Base-by-base conservation (phyloP, 1,140 invertebrate genomes). In the Solenopsis fugax region DNA sequence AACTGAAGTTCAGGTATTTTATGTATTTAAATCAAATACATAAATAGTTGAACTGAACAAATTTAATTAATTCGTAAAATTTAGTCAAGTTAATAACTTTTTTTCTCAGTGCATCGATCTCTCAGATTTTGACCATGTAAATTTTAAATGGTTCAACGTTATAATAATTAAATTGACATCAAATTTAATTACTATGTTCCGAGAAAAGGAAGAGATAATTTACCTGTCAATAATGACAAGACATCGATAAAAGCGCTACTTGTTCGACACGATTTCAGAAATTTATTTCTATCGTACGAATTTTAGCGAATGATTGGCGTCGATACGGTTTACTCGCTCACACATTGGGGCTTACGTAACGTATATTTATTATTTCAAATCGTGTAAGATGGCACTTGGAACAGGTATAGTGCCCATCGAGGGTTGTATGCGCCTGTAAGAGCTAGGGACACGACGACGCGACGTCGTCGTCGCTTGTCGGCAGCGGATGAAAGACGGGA, bases 401-500 rank as follows among this genome's bases (percentile, higher is more conserved):
- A 9, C 29, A 60, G 54, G 73, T 45, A 60, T 7, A 41, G 41
- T 5, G 7, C 6, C 21, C 13, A 18, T 21, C 69, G 72, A 64
- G 18, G 69, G n/a, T 37, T 29, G 75, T 0, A 18, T 50, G 54
- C n/a, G 54, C n/a, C 2, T 1, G 69, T 41, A 41, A 52, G 18
- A 5, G 21, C 56, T 56, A 41, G 41, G 41, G 41, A 29, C 29
- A 29, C 29, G 6, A 56, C n/a, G 54, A 21, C 54, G 54, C 54
- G 41, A 7, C 41, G 41, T 41, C 41, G 41, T 6, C 34, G 64
- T 41, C 62, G 45, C 24, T 75, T 64, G 56, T 41, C 85, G 71
- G 37, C 45, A 64, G 12, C 2, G 24, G 12, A 21, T 34, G 52
- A 73, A 84, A 84, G 82, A 75, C 16, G 65, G 37, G 45, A 9